phyloP scores from a whole-genome alignment of 2,888 invertebrate genomes.

The Creontiades dilutus region DNA sequence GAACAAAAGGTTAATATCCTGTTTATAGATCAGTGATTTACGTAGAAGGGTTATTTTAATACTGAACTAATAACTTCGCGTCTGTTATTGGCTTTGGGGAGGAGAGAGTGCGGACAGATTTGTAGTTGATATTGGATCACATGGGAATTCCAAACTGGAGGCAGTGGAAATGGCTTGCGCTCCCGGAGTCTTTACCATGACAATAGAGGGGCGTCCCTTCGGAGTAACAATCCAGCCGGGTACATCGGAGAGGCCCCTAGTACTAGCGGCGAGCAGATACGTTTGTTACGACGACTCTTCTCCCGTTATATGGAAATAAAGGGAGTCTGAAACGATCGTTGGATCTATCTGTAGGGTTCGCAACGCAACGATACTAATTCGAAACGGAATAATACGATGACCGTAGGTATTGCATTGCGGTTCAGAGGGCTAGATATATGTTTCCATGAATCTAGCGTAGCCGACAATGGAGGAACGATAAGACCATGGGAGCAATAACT shows the following conservation, averaged over 20 bases:
- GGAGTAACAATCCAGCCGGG: neutral
- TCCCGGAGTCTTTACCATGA: conserved; percentile 10
- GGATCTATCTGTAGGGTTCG: neutral
- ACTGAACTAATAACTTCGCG: too few species aligned
- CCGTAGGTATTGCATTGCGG: neutral
- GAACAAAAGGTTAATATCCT: too few species aligned
- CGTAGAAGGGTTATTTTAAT: too few species aligned
- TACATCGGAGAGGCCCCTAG: neutral
- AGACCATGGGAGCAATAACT: too few species aligned
- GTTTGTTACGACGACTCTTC: conserved; percentile 8
- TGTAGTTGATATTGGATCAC: neutral
- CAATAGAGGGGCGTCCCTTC: neutral
- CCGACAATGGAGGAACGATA: too few species aligned
- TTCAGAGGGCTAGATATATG: neutral
- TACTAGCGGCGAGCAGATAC: neutral
- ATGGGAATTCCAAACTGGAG: neutral
- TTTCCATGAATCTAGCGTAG: neutral
- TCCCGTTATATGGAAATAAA: conserved; percentile 13
- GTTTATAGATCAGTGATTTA: too few species aligned
- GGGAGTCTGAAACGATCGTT: neutral
- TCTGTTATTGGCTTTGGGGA: neutral
- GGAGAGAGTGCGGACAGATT: neutral
- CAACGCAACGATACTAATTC: conserved; percentile 4
- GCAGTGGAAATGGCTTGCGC: neutral
- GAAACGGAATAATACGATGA: neutral